Evolutionary conservation across 1,140 invertebrate species (phyloP).

Genomic region (Halictus rubicundus): DNA sequence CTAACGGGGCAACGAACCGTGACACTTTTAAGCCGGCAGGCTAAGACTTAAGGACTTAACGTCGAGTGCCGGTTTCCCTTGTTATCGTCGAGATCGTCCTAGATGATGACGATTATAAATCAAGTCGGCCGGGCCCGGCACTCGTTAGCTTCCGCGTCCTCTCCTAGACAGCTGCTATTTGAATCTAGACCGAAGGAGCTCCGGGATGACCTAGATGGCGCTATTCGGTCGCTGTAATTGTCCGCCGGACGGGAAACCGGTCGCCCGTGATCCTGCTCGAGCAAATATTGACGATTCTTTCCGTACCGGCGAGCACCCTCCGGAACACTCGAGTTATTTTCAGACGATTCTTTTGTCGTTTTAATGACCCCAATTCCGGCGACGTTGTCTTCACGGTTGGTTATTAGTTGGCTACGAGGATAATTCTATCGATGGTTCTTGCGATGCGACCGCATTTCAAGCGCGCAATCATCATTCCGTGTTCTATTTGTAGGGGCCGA

Average conservation of each 20-base stretch:
- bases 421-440: not conserved
- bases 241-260: too few species aligned
- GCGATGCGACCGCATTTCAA: too few species aligned
- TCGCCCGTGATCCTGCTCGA: not conserved
- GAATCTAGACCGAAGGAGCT: slow-evolving; percentile 8
- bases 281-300: not conserved
- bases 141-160: slow-evolving; percentile 30
- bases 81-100: slow-evolving; percentile 52
- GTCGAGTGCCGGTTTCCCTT: slow-evolving; percentile 47
- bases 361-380: not conserved
- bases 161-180: not conserved
- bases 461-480: too few species aligned
- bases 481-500: too few species aligned
- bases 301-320: not conserved
- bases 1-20: slow-evolving; percentile 68
- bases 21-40: slow-evolving; percentile 73
- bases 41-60: slow-evolving; percentile 76
- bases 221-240: slow-evolving; percentile 13
- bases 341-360: not conserved
- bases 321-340: not conserved
- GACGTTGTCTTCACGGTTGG: not conserved
- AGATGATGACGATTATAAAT: slow-evolving; percentile 50
- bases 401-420: not conserved
- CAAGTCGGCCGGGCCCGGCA: slow-evolving; percentile 16
- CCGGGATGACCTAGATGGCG: slow-evolving; percentile 9